Evolutionary conservation across 2,888 invertebrate genomes (phyloP).

Genomic region (Pediacus dermestoides): DNA sequence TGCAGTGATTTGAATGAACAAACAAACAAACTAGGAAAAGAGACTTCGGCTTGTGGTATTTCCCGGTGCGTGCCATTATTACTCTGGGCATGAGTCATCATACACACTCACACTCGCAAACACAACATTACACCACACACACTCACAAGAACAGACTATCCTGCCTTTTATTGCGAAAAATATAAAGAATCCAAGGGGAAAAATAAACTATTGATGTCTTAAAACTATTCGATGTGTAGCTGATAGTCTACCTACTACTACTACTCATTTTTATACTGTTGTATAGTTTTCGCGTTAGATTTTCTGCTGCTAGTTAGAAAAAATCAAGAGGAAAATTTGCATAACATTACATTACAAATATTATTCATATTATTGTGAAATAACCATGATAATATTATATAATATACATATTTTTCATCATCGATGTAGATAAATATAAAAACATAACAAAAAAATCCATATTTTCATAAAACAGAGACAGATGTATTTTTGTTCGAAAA

Average conservation of each 20-base stretch:
- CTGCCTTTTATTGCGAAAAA: slow-evolving; percentile 40
- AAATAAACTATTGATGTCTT: slow-evolving; percentile 41
- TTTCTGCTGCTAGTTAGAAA: slow-evolving; percentile 41
- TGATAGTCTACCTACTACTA: slow-evolving; percentile 41
- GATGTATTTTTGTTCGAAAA: slow-evolving; percentile 46
- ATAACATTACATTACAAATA: slow-evolving; percentile 20
- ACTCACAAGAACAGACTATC: slow-evolving; percentile 41
- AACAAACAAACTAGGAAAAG: slow-evolving; percentile 31
- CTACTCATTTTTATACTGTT: slow-evolving; percentile 49
- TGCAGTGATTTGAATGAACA: slow-evolving; percentile 37
- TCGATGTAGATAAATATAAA: slow-evolving; percentile 44
- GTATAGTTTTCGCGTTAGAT: slow-evolving; percentile 39
- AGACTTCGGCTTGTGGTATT: too few relatives aligned
- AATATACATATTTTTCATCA: slow-evolving; percentile 46
- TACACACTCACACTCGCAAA: slow-evolving; percentile 41
- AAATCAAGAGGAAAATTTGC: slow-evolving; percentile 16
- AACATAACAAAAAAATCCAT: too few relatives aligned
- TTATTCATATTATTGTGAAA: too few relatives aligned
- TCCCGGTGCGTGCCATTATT: slow-evolving; percentile 37
- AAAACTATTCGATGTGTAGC: slow-evolving; percentile 47
- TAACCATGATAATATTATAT: slow-evolving; percentile 20
- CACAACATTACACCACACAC: too few relatives aligned
- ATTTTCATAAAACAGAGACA: slow-evolving; percentile 49
- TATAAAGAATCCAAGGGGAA: slow-evolving; percentile 1
- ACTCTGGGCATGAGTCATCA: slow-evolving; percentile 40